Conservation (phyloP, 2,797 vertebrate species). For the Cryptoprocta ferox region DNA sequence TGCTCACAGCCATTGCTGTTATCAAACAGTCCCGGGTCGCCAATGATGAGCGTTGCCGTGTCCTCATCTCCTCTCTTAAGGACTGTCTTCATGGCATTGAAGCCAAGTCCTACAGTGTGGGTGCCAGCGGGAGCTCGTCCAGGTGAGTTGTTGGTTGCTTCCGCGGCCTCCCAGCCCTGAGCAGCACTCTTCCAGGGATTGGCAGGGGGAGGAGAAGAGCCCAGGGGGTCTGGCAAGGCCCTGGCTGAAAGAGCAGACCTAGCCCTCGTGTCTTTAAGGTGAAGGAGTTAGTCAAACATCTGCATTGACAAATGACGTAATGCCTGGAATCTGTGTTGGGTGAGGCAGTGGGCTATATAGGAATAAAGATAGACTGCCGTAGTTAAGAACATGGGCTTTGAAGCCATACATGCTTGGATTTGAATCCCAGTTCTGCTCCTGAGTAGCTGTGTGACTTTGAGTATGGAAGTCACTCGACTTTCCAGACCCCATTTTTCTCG, state of each 20-base stretch:
- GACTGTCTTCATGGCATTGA: slow-evolving; percentile 94
- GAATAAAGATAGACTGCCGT: background rate
- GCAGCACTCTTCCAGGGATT: background rate
- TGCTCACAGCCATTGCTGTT: slow-evolving; percentile 95
- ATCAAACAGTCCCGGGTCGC: slow-evolving; percentile 97
- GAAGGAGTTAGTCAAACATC: background rate
- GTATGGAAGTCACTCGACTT: background rate
- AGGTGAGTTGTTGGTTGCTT: slow-evolving; percentile 78
- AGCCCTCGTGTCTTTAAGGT: background rate
- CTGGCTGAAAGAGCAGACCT: background rate
- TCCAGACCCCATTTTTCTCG: background rate
- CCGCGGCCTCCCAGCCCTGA: background rate
- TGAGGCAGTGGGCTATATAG: background rate
- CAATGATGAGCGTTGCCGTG: slow-evolving; percentile 93
- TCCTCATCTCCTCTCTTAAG: slow-evolving; percentile 95
- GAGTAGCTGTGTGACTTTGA: background rate
- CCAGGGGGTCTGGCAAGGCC: background rate
- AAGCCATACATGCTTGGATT: background rate
- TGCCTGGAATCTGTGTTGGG: background rate
- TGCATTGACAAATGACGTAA: background rate
- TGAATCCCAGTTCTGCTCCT: background rate
- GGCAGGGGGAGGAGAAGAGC: background rate
- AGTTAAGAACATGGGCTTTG: slow-evolving; percentile 18
- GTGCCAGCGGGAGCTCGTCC: slow-evolving; percentile 87
- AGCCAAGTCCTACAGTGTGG: slow-evolving; percentile 91